Evolutionary conservation across 2,113 vertebrate genomes (phyloP), one percentile per base, ranked within the genome.

Genomic region (Callionymus lyra): DNA sequence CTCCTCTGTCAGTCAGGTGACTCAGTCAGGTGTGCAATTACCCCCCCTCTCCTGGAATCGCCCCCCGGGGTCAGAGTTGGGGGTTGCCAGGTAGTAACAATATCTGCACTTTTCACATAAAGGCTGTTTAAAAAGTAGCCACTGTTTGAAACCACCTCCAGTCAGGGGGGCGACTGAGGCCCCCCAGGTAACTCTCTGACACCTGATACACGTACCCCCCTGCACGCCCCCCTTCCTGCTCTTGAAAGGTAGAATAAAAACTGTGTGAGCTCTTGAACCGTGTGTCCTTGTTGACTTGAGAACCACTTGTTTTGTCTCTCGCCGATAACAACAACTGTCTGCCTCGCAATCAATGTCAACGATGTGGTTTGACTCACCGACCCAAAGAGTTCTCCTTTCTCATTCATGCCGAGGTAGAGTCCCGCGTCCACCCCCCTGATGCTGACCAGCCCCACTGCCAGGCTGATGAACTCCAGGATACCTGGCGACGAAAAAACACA

Each of bases 381-480:
- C 79, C 94, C 95, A 83, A 90, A 98, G 57, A 99, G 91, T 65
- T 98, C 94, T 74, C 95, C 95, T 84, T 90, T 85, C 69, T 97
- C 93, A 15, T 97, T 98, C 95, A 99, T 99, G 70, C 93, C 91
- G 62, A 99, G 89, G 84, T 98, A 99, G 47, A 97, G 89, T 77
- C 93, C 92, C 0, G 92, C 91, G 47, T 99, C 95, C 81, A 99
- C 93, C 39, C 95, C 95, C 43, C 92, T 90, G 82, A 99, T 97
- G 83, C 95, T 99, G 78, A 99, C 94, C 79, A 99, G 87, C 41
- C 95, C 87, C 63, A 99, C 93, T n/a, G 95, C 94, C 83, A 99
- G 85, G 82, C 95, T 99, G 67, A 99, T 97, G 76, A 99, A 98
- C 83, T 99, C 95, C 85, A 99, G 80, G 80, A 99, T 99, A 65